Conservation (phyloP, 1,140 invertebrate genomes). For the Gryllus bimaculatus region DNA sequence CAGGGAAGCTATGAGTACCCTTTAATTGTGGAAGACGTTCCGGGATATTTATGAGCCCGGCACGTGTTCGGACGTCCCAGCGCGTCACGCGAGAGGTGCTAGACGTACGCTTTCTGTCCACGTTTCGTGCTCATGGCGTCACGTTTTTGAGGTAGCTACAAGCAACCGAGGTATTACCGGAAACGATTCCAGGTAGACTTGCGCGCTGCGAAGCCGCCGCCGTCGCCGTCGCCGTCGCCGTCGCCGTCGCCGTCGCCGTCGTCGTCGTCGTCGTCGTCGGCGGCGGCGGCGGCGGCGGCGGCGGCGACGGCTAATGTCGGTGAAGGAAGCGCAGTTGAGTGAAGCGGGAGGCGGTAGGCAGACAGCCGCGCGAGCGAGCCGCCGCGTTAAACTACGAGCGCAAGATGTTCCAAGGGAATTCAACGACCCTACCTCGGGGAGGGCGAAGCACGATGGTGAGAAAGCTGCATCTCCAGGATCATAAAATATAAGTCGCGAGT, state of each 20-base stretch:
- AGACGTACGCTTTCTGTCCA: background rate
- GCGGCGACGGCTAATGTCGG: too few relatives aligned
- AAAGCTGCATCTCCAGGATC: too few relatives aligned
- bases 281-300: too few relatives aligned
- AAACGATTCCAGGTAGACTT: background rate
- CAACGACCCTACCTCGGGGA: too few relatives aligned
- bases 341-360: background rate
- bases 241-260: too few relatives aligned
- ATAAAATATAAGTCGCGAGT: too few relatives aligned
- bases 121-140: constrained; percentile 2
- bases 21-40: background rate
- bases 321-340: too few relatives aligned
- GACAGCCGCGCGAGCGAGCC: background rate
- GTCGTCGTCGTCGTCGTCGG: too few relatives aligned
- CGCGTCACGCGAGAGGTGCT: background rate
- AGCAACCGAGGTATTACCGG: background rate
- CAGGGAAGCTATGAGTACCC: too few relatives aligned
- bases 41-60: background rate
- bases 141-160: constrained; percentile 1
- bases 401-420: background rate
- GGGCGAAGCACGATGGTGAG: too few relatives aligned
- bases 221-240: too few relatives aligned
- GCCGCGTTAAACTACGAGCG: background rate
- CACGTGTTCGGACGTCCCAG: background rate
- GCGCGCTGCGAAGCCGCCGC: too few relatives aligned